Evolutionary conservation across 2,888 invertebrate genomes (phyloP).

Genomic region (Agrotis clavis): DNA sequence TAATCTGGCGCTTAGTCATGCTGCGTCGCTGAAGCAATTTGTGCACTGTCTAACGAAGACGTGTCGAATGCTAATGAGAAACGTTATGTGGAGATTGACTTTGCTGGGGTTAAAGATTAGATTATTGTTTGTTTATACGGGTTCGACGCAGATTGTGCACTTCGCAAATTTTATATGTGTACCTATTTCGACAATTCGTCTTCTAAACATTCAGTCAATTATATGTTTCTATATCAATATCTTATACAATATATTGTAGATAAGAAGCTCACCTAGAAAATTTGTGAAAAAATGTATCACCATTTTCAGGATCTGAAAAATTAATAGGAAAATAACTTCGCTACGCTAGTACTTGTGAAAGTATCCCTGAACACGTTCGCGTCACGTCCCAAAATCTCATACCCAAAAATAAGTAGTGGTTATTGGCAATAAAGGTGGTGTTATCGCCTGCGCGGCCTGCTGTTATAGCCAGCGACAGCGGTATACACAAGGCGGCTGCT

Average conservation of each 20-base stretch:
- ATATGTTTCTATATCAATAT: background rate
- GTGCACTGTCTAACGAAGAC: slow-evolving; percentile 42
- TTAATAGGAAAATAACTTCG: background rate
- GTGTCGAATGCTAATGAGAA: slow-evolving; percentile 49
- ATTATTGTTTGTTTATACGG: background rate
- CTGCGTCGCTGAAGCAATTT: slow-evolving; percentile 55
- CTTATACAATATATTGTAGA: background rate
- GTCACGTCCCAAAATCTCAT: slow-evolving; percentile 54
- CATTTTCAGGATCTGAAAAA: background rate
- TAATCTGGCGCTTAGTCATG: slow-evolving; percentile 67
- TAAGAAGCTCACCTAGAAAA: background rate
- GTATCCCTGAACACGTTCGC: background rate
- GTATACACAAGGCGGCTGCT: slow-evolving; percentile 53
- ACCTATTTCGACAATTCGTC: background rate
- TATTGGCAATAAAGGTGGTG: slow-evolving; percentile 66
- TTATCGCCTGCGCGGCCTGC: slow-evolving; percentile 34
- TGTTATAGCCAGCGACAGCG: slow-evolving; percentile 17
- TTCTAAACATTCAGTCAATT: background rate
- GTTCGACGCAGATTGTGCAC: no score
- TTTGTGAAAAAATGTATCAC: background rate
- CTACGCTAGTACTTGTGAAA: background rate
- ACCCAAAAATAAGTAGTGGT: slow-evolving; percentile 56
- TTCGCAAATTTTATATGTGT: background rate
- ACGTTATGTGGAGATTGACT: slow-evolving; percentile 17
- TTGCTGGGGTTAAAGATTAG: background rate